phyloP scores from a whole-genome alignment of 2,113 vertebrate genomes.

The Pterophyllum scalare region DNA sequence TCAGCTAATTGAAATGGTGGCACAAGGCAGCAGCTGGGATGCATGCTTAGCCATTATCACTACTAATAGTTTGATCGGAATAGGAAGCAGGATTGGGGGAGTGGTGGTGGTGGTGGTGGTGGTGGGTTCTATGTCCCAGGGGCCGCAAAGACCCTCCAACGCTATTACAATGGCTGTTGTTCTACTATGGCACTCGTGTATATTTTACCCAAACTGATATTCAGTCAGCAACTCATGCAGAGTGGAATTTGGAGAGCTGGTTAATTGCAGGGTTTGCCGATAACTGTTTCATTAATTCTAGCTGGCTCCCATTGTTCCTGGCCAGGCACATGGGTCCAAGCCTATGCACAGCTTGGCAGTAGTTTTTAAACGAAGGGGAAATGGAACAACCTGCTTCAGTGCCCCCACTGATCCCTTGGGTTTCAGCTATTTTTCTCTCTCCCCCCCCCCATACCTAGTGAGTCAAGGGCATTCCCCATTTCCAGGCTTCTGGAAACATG shows the following conservation, averaged over 20 bases:
- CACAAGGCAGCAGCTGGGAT: conserved; percentile 70
- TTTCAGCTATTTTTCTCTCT: conserved; percentile 58
- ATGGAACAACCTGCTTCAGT: conserved; percentile 79
- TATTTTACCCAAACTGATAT: conserved; percentile 54
- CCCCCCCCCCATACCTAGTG: conserved; percentile 56
- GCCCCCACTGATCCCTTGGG: conserved; percentile 76
- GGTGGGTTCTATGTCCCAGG: conserved; percentile 37
- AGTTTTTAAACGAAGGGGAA: conserved; percentile 74
- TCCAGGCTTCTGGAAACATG: conserved; percentile 68
- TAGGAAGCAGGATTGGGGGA: conserved; percentile 37
- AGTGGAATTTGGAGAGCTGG: conserved; percentile 65
- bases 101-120: conserved; percentile 6
- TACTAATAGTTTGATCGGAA: conserved; percentile 67
- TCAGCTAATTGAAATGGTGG: conserved; percentile 64
- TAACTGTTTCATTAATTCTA: conserved; percentile 80
- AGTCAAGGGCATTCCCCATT: conserved; percentile 78
- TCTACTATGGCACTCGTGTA: conserved; percentile 55
- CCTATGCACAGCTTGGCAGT: conserved; percentile 49
- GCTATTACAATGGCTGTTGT: conserved; percentile 53
- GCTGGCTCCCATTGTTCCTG: conserved; percentile 67
- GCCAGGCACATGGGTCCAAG: conserved; percentile 59
- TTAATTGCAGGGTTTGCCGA: conserved; percentile 71
- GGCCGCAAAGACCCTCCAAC: conserved; percentile 23
- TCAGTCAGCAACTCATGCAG: conserved; percentile 61
- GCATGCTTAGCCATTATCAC: conserved; percentile 66